phyloP scores from a whole-genome alignment of 2,888 invertebrate genomes.

The Reticulitermes lucifugus region DNA sequence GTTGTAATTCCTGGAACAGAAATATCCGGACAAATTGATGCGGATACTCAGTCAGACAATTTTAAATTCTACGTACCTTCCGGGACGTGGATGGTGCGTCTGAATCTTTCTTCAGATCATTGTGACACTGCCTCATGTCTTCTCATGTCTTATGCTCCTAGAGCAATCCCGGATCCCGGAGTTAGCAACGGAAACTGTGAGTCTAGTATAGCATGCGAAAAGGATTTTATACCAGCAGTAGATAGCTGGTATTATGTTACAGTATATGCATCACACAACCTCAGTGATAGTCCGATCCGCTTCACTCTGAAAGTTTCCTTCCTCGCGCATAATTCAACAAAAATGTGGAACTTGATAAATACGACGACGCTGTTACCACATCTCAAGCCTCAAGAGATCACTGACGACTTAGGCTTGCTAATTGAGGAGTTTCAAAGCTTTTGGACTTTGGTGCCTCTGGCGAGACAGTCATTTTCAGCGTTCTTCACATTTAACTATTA shows the following conservation, averaged over 20 bases:
- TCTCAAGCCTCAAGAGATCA: neutral
- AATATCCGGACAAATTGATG: neutral
- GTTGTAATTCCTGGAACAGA: conserved; percentile 38
- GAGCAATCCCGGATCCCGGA: neutral
- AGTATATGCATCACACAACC: neutral
- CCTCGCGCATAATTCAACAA: neutral
- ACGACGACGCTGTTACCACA: neutral
- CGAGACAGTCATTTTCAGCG: conserved; percentile 75
- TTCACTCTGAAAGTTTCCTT: neutral
- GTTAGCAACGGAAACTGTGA: neutral
- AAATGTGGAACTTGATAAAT: neutral
- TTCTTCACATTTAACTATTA: conserved; percentile 83
- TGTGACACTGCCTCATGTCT: conserved; percentile 15
- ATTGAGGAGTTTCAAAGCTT: conserved; percentile 38
- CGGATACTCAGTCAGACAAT: neutral
- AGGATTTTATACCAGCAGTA: conserved; percentile 7
- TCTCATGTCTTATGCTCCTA: neutral
- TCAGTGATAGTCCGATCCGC: neutral
- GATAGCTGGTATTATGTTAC: conserved; percentile 27
- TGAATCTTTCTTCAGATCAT: conserved; percentile 3
- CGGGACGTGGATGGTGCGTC: conserved; percentile 30
- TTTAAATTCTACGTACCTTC: conserved; percentile 57
- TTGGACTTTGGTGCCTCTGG: conserved; percentile 58
- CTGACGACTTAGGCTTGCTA: neutral
- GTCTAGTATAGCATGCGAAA: neutral